Evolutionary conservation across 2,888 invertebrate genomes (phyloP).

Genomic region (Ophion obscuratus): DNA sequence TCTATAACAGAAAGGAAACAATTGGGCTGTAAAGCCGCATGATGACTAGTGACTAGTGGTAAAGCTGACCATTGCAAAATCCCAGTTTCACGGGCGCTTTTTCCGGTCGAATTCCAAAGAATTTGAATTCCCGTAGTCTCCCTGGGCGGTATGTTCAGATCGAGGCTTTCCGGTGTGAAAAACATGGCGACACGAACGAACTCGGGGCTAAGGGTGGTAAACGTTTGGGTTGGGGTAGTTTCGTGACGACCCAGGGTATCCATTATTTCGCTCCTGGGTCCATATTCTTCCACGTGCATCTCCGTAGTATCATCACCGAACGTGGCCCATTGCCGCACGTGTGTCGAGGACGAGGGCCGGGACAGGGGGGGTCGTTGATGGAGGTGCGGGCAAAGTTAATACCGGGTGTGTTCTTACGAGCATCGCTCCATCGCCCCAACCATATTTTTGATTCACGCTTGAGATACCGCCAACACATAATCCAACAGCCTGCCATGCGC

Average conservation of each 20-base stretch:
- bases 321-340: constrained; percentile 15
- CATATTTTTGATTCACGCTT: constrained; percentile 31
- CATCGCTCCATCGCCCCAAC: constrained; percentile 8
- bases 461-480: constrained; percentile 34
- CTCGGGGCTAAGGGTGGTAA: constrained; percentile 9
- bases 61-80: not conserved
- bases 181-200: constrained; percentile 10
- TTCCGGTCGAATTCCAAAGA: not conserved
- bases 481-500: not conserved
- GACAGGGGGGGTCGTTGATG: not conserved
- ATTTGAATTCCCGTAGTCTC: constrained; percentile 44
- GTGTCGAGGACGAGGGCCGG: not conserved
- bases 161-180: constrained; percentile 39
- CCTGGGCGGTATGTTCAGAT: not conserved
- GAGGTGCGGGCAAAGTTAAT: constrained; percentile 18
- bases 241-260: constrained; percentile 31
- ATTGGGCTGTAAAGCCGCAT: not conserved
- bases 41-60: not conserved
- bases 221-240: constrained; percentile 7
- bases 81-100: not conserved
- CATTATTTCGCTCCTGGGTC: constrained; percentile 51
- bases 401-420: constrained; percentile 3
- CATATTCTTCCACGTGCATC: not conserved
- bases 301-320: constrained; percentile 21
- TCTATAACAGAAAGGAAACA: not conserved